Evolutionary conservation across 1,140 invertebrate species (phyloP).

Genomic region (Apocrypta bakeri): DNA sequence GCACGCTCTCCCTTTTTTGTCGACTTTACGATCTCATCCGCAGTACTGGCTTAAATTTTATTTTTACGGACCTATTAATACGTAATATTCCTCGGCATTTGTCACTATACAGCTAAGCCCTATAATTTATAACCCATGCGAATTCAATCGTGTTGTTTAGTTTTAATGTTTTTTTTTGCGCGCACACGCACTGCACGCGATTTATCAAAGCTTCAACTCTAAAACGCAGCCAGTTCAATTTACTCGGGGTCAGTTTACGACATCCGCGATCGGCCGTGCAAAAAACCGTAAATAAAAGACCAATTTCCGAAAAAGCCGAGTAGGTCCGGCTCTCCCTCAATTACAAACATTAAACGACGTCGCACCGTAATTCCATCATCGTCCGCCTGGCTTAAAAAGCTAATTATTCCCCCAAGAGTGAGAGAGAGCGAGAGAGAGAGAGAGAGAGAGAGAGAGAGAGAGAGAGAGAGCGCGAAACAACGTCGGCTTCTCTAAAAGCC

Average conservation of each 20-base stretch:
- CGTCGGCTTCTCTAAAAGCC: slow-evolving; percentile 44
- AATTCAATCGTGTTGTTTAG: not conserved
- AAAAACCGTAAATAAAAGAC: slow-evolving; percentile 41
- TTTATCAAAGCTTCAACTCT: not conserved
- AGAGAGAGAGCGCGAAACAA: not conserved
- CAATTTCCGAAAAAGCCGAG: slow-evolving; percentile 23
- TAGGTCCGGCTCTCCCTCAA: slow-evolving; percentile 8
- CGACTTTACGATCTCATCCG: no score
- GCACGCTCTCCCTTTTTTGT: not conserved
- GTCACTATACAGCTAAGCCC: not conserved
- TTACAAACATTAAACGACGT: slow-evolving; percentile 29
- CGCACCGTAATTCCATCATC: slow-evolving; percentile 44
- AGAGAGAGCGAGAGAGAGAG: not conserved
- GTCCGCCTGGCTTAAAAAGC: slow-evolving; percentile 28
- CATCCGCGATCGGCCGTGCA: not conserved
- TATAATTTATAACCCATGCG: not conserved
- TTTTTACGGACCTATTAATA: not conserved
- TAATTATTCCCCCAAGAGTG: slow-evolving; percentile 9
- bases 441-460: not conserved
- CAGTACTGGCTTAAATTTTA: not conserved
- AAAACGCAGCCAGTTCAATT: slow-evolving; percentile 8
- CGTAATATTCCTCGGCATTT: not conserved
- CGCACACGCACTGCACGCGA: not conserved
- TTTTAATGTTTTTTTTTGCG: no score
- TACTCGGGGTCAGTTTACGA: not conserved